phyloP scores from a whole-genome alignment of 2,888 invertebrate species.

The Bellardia pandia region DNA sequence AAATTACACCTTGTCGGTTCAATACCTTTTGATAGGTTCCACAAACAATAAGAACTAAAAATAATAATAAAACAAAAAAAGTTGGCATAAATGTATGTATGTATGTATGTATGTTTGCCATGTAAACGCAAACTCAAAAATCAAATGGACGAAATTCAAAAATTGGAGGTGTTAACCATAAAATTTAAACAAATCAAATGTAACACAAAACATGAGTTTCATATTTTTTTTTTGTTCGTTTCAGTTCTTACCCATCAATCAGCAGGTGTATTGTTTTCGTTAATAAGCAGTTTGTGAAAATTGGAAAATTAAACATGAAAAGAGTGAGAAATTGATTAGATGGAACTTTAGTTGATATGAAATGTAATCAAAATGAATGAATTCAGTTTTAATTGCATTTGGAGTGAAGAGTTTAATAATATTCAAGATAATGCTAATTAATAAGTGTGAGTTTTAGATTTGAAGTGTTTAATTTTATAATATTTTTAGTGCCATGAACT shows the following conservation, averaged over 20 bases:
- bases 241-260: constrained; percentile 61
- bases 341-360: constrained; percentile 13
- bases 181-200: constrained; percentile 71
- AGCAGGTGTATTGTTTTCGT: constrained; percentile 71
- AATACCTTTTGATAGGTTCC: constrained; percentile 65
- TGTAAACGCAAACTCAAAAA: constrained; percentile 49
- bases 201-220: constrained; percentile 46
- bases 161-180: constrained; percentile 69
- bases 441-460: constrained; percentile 2
- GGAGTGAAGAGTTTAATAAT: not conserved
- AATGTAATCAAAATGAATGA: constrained; percentile 17
- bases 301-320: constrained; percentile 65
- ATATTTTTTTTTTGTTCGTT: constrained; percentile 34
- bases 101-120: constrained; percentile 1
- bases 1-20: constrained; percentile 71
- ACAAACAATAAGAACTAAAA: constrained; percentile 50
- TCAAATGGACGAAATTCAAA: not conserved
- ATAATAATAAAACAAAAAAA: constrained; percentile 28
- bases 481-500: not conserved
- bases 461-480: not conserved
- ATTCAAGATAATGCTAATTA: constrained; percentile 13
- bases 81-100: not conserved
- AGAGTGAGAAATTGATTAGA: constrained; percentile 54
- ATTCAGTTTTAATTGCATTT: constrained; percentile 20
- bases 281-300: constrained; percentile 69